Percentiles rank a stretch among this genome's conserved stretches.
Conservation (phyloP, 2,888 invertebrate genomes). For the Diplolepis rosae region DNA sequence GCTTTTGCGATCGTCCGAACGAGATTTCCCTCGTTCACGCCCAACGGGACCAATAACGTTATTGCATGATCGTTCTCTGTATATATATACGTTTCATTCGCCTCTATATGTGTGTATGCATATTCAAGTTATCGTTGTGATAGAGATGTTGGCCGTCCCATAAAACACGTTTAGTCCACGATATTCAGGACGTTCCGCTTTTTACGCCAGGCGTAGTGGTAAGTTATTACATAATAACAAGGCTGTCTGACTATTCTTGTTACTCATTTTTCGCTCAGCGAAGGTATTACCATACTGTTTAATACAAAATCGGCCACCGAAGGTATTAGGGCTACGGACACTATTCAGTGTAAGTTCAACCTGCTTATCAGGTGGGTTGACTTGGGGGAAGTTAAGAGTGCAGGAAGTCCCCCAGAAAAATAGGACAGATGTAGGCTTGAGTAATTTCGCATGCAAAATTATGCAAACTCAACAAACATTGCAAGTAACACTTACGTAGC, state of each 20-base stretch:
- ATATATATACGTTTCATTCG: slow-evolving; percentile 66
- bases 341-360: slow-evolving; percentile 39
- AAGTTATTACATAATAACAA: slow-evolving; percentile 58
- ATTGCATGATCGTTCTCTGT: slow-evolving; percentile 28
- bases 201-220: slow-evolving; percentile 55
- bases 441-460: slow-evolving; percentile 54
- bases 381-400: slow-evolving; percentile 34
- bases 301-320: slow-evolving; percentile 64
- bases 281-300: slow-evolving; percentile 70
- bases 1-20: slow-evolving; percentile 26
- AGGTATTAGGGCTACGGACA: slow-evolving; percentile 35
- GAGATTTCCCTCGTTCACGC: slow-evolving; percentile 28
- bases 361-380: slow-evolving; percentile 39
- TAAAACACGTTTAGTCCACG: slow-evolving; percentile 66
- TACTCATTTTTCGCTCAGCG: slow-evolving; percentile 63
- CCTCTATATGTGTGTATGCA: slow-evolving; percentile 51
- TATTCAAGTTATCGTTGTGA: slow-evolving; percentile 51
- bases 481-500: too few species aligned
- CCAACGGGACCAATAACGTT: slow-evolving; percentile 30
- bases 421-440: slow-evolving; percentile 46
- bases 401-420: slow-evolving; percentile 50
- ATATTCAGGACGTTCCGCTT: slow-evolving; percentile 57
- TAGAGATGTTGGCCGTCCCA: slow-evolving; percentile 68
- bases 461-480: too few species aligned
- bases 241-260: slow-evolving; percentile 61